Evolutionary conservation across 2,797 vertebrate genomes (phyloP).

Genomic region (Siniperca undulata): DNA sequence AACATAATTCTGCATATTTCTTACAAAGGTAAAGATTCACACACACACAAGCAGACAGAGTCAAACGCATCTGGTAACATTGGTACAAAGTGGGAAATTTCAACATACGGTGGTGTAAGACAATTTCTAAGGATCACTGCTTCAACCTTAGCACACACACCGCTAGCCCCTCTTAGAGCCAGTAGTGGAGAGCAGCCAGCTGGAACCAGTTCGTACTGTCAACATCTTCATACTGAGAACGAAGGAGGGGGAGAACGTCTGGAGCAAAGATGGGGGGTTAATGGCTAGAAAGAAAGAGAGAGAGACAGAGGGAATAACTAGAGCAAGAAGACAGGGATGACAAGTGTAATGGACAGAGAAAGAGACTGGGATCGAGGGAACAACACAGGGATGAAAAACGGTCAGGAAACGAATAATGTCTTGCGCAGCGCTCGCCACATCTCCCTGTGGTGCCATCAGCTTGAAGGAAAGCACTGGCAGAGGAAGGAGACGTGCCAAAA

Average conservation of each 20-base stretch:
- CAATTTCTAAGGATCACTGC: constrained; percentile 39
- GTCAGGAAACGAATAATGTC: constrained; percentile 56
- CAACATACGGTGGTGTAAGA: constrained; percentile 39
- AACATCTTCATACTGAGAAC: constrained; percentile 78
- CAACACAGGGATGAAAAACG: constrained; percentile 31
- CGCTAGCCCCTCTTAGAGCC: constrained; percentile 35
- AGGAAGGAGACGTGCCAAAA: constrained; percentile 49
- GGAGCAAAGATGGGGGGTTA: neutral
- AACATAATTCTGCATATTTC: constrained; percentile 20
- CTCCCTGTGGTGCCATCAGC: constrained; percentile 76
- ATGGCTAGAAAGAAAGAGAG: constrained; percentile 25
- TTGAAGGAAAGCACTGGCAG: constrained; percentile 50
- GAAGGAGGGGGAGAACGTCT: constrained; percentile 33
- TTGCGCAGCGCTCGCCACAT: constrained; percentile 71
- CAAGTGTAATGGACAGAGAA: constrained; percentile 53
- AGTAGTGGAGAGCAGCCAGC: constrained; percentile 70
- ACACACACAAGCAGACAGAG: neutral
- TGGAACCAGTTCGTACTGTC: constrained; percentile 78
- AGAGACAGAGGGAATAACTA: constrained; percentile 31
- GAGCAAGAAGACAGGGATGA: constrained; percentile 47
- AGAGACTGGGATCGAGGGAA: constrained; percentile 39
- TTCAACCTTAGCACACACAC: constrained; percentile 24
- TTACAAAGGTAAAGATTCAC: neutral
- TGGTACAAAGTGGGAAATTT: constrained; percentile 17
- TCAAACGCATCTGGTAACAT: constrained; percentile 13